phyloP scores from a whole-genome alignment of 2,797 vertebrate genomes.

The Poeciliopsis turneri region DNA sequence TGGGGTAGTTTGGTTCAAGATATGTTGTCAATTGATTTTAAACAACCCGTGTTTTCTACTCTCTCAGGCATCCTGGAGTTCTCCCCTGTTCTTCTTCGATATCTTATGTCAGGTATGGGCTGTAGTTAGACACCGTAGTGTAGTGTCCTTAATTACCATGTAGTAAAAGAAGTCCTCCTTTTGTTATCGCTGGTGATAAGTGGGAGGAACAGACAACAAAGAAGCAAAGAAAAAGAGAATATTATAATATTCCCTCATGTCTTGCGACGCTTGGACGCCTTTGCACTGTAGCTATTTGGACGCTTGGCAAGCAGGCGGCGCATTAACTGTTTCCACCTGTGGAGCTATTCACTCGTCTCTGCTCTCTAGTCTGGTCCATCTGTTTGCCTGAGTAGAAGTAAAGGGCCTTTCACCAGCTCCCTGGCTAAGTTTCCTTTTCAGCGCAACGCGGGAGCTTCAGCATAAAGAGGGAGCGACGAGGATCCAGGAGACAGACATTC shows the following conservation, averaged over 20 bases:
- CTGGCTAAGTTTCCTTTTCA: slow-evolving; percentile 54
- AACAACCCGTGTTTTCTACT: slow-evolving; percentile 65
- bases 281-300: slow-evolving; percentile 34
- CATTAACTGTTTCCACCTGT: slow-evolving; percentile 60
- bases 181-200: slow-evolving; percentile 56
- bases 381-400: slow-evolving; percentile 64
- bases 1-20: slow-evolving; percentile 30
- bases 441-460: slow-evolving; percentile 48
- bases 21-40: slow-evolving; percentile 52
- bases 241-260: slow-evolving; percentile 46
- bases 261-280: slow-evolving; percentile 24
- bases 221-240: slow-evolving; percentile 48
- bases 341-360: slow-evolving; percentile 46
- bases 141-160: slow-evolving; percentile 27
- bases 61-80: slow-evolving; percentile 79
- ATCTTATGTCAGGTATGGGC: slow-evolving; percentile 80
- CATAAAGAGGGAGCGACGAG: slow-evolving; percentile 60
- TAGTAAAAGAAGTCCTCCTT: slow-evolving; percentile 39
- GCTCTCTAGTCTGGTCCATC: slow-evolving; percentile 55
- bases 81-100: slow-evolving; percentile 76
- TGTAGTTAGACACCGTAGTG: slow-evolving; percentile 41
- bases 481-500: slow-evolving; percentile 63
- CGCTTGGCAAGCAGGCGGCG: slow-evolving; percentile 45
- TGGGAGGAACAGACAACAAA: slow-evolving; percentile 59
- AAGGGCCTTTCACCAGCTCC: slow-evolving; percentile 44